phyloP scores from a whole-genome alignment of 2,888 invertebrate genomes.

The Tinea trinotella region DNA sequence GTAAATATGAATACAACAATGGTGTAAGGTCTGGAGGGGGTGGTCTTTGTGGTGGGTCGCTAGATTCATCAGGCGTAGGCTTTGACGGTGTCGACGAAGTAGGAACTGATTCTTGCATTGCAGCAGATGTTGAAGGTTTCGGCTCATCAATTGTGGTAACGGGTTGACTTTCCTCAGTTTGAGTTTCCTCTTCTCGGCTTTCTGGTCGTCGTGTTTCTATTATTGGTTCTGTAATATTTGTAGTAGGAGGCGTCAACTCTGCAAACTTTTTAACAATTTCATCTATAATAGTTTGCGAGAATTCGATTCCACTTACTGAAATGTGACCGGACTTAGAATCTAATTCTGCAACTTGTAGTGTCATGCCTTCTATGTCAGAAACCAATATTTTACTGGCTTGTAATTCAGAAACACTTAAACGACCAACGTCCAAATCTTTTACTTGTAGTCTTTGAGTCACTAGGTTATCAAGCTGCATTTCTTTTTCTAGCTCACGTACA shows the following conservation, averaged over 20 bases:
- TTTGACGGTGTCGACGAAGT: slow-evolving; percentile 26
- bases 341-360: slow-evolving; percentile 80
- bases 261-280: slow-evolving; percentile 74
- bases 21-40: slow-evolving; percentile 65
- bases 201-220: slow-evolving; percentile 35
- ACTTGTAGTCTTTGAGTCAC: slow-evolving; percentile 78
- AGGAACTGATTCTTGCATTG: neutral
- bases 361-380: slow-evolving; percentile 84
- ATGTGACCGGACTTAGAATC: slow-evolving; percentile 79
- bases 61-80: slow-evolving; percentile 35
- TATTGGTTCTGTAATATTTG: slow-evolving; percentile 26
- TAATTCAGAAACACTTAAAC: slow-evolving; percentile 82
- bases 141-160: slow-evolving; percentile 24
- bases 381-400: slow-evolving; percentile 86
- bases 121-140: slow-evolving; percentile 20
- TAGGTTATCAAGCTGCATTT: slow-evolving; percentile 57
- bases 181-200: slow-evolving; percentile 57
- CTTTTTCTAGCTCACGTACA: slow-evolving; percentile 43
- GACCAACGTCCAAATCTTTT: slow-evolving; percentile 83
- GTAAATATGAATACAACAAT: slow-evolving; percentile 65
- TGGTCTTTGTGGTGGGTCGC: slow-evolving; percentile 52
- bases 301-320: slow-evolving; percentile 77
- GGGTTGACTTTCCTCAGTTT: slow-evolving; percentile 38
- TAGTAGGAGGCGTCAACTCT: slow-evolving; percentile 46
- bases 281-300: slow-evolving; percentile 78